phyloP scores from a whole-genome alignment of 2,113 vertebrate genomes.

The Fregata magnificens region DNA sequence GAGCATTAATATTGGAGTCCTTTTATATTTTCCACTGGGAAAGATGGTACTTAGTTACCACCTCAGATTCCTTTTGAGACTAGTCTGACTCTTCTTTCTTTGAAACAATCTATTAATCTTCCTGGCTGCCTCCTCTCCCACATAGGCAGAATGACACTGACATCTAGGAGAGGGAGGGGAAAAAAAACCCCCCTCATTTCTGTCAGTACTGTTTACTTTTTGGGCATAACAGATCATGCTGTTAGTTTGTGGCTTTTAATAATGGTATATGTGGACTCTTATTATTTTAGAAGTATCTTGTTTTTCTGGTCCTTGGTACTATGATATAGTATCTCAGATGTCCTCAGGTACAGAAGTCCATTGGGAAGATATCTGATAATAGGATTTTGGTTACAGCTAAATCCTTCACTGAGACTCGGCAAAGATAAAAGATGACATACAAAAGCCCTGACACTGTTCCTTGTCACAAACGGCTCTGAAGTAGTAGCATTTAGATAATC shows the following conservation, averaged over 20 bases:
- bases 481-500: background rate
- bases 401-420: background rate
- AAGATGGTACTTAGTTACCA: background rate
- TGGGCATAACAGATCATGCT: background rate
- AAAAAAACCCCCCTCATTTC: background rate
- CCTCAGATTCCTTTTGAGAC: background rate
- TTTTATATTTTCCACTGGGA: background rate
- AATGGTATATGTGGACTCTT: background rate
- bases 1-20: background rate
- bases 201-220: background rate
- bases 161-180: rapidly evolving
- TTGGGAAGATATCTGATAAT: background rate
- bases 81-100: background rate
- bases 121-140: background rate
- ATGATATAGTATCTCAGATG: background rate
- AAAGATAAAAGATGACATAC: constrained; percentile 21
- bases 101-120: background rate
- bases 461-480: constrained; percentile 18
- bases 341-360: background rate
- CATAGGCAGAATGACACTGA: background rate
- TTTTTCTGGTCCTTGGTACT: background rate
- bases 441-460: background rate
- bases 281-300: background rate
- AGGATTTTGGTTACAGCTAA: constrained; percentile 5
- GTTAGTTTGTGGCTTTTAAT: background rate